Evolutionary conservation across 37 sponge, comb jelly and placozoan species (phyloP).

Genomic region (Petrosia ficiformis): DNA sequence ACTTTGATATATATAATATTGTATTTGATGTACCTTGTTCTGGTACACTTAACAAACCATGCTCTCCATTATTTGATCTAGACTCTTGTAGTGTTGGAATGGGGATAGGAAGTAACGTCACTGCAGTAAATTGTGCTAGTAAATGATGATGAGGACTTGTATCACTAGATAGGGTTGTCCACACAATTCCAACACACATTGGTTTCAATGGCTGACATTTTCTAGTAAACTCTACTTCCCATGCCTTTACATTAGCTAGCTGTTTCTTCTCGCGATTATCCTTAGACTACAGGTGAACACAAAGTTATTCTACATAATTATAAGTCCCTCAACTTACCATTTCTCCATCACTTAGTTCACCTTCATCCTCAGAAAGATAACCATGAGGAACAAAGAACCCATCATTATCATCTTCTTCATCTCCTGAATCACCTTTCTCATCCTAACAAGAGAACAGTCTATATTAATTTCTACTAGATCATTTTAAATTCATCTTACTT

Average conservation of each 20-base stretch:
- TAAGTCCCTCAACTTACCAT: no score
- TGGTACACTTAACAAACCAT: no score
- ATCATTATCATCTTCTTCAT: slow-evolving; percentile 87
- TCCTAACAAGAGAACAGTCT: slow-evolving; percentile 30
- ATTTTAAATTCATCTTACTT: slow-evolving; percentile 28
- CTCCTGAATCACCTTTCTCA: slow-evolving; percentile 69
- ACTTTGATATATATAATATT: no score
- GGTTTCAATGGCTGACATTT: slow-evolving; percentile 68
- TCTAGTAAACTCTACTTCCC: slow-evolving; percentile 70
- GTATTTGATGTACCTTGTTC: no score
- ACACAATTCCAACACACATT: slow-evolving; percentile 57
- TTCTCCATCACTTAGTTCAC: slow-evolving; percentile 68
- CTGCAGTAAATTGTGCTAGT: background rate
- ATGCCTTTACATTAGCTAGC: slow-evolving; percentile 67
- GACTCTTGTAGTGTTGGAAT: background rate
- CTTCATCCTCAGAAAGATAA: slow-evolving; percentile 96
- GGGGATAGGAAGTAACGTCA: background rate
- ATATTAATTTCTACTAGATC: background rate
- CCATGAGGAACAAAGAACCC: slow-evolving; percentile 99
- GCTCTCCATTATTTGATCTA: no score
- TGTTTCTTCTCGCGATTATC: slow-evolving; percentile 34
- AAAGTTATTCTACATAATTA: no score
- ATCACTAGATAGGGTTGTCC: no score
- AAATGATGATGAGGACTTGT: no score
- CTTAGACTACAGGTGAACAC: background rate